phyloP scores from a whole-genome alignment of 2,113 vertebrate genomes.

The Megaceryle torquata region DNA sequence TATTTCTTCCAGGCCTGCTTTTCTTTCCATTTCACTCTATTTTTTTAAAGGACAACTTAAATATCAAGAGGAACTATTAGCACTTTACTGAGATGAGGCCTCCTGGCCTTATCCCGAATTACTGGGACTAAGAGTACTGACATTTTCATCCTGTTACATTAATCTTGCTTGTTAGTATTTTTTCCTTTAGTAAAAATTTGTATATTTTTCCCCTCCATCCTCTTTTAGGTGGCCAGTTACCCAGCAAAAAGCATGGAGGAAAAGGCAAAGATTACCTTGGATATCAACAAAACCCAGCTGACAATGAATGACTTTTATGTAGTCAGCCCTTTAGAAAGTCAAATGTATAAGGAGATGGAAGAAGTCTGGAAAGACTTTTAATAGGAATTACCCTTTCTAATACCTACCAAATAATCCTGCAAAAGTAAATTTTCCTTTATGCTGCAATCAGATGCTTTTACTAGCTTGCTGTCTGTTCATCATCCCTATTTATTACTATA shows the following conservation, averaged over 20 bases:
- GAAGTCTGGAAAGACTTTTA: neutral
- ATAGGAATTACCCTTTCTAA: neutral
- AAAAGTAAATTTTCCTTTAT: neutral
- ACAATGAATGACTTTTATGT: neutral
- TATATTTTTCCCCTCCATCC: neutral
- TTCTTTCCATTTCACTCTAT: neutral
- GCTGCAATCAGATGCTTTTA: neutral
- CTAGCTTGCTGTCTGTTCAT: neutral
- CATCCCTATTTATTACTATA: neutral
- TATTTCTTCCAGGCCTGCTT: neutral
- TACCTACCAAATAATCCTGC: neutral
- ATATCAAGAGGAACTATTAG: neutral
- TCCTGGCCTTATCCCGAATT: neutral
- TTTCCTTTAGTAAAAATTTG: neutral
- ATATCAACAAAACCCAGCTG: neutral
- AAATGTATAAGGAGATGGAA: neutral
- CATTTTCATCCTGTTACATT: neutral
- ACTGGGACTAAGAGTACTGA: neutral
- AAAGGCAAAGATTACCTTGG: neutral
- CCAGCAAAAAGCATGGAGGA: neutral
- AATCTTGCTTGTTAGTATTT: neutral
- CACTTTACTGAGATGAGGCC: neutral
- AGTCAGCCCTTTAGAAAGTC: neutral
- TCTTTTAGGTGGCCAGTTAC: neutral
- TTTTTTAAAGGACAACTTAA: neutral